A percentile compares a stretch with the other conserved stretches of the same genome.
Conservation (phyloP, 2,797 vertebrate genomes). For the Hybognathus amarus region DNA sequence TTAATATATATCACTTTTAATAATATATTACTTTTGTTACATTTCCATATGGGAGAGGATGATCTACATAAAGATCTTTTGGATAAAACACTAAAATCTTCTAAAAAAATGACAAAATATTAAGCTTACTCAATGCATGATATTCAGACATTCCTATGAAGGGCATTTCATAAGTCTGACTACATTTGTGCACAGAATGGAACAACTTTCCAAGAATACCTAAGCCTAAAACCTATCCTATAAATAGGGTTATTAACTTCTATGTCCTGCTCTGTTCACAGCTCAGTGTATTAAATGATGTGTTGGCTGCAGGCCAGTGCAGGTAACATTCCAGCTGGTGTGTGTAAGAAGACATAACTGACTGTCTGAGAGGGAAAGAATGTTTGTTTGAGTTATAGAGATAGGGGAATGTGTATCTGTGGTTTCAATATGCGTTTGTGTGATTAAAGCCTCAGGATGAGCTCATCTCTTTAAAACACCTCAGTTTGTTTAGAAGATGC, state of each 20-base stretch:
- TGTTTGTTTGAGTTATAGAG: neutral
- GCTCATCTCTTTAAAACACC: constrained; percentile 46
- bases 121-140: neutral
- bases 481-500: constrained; percentile 53
- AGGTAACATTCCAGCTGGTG: constrained; percentile 54
- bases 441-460: constrained; percentile 15
- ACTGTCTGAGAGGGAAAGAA: constrained; percentile 32
- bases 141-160: constrained; percentile 9
- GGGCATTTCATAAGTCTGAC: constrained; percentile 29
- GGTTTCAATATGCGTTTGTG: constrained; percentile 17
- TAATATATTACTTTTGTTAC: neutral
- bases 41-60: neutral
- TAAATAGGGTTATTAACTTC: constrained; percentile 38
- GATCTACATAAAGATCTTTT: neutral
- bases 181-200: constrained; percentile 15
- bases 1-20: neutral
- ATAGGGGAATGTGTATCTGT: constrained; percentile 21
- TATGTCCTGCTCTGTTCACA: constrained; percentile 39
- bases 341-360: constrained; percentile 31
- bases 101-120: neutral
- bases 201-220: constrained; percentile 39
- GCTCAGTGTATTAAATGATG: constrained; percentile 44
- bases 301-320: constrained; percentile 46
- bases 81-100: neutral
- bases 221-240: constrained; percentile 1